Evolutionary conservation across 2,113 vertebrate genomes (phyloP).

Genomic region (Dromas ardeola): DNA sequence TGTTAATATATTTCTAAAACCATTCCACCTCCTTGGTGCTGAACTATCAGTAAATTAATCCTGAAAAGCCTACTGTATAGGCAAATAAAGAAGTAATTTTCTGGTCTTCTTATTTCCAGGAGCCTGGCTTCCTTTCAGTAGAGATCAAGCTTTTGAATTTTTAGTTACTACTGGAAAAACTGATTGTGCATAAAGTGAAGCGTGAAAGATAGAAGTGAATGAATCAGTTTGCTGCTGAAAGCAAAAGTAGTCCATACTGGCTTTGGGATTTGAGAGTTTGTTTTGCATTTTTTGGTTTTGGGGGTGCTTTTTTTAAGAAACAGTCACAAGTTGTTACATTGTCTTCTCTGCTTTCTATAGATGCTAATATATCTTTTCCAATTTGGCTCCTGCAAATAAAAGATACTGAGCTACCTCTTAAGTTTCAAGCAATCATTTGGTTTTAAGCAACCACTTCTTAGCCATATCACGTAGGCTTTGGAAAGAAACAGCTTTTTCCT

Average conservation of each 20-base stretch:
- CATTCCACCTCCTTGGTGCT: background rate
- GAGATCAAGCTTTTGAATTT: background rate
- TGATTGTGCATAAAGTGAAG: background rate
- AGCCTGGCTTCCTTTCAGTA: background rate
- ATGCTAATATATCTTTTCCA: background rate
- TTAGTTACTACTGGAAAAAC: background rate
- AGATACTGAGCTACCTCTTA: background rate
- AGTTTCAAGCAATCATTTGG: background rate
- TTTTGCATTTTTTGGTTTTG: background rate
- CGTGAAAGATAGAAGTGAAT: background rate
- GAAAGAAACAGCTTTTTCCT: background rate
- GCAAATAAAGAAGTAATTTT: background rate
- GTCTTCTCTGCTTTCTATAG: background rate
- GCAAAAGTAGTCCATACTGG: background rate
- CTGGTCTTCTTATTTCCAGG: background rate
- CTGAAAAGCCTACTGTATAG: background rate
- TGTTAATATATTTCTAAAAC: background rate
- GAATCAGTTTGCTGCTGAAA: background rate
- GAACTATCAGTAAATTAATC: background rate
- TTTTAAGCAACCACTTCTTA: background rate
- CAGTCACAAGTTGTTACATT: background rate
- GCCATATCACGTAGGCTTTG: background rate
- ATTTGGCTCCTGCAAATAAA: background rate
- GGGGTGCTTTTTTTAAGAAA: background rate
- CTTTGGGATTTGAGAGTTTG: background rate